Evolutionary conservation across 2,888 invertebrate genomes (phyloP), one percentile per base, ranked within the genome.

Genomic region (Steinernema scapterisci): DNA sequence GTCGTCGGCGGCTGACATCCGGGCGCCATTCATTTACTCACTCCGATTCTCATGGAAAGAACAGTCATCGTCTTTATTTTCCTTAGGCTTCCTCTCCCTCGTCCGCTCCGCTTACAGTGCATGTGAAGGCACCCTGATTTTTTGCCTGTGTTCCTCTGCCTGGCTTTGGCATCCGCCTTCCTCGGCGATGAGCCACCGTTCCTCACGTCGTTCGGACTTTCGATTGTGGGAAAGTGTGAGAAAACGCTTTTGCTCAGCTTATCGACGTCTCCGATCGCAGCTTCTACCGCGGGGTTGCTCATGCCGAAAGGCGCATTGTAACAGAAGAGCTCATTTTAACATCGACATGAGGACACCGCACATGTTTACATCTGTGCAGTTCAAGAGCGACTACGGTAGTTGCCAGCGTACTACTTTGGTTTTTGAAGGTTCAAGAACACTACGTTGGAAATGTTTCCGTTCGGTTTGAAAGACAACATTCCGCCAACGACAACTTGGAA

Each of bases 401-500:
- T 3, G 38, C 5, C 38, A 38, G 38, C 9, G 5, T 38, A 9
- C 38, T 38, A 25, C 25, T 23, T 70, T 27, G 52, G 70, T 21
- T 52, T 38, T 73, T 70, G 16, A 56, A 74, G 31, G 74, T 45
- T 11, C 74, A 63, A 31, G 77, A 77, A 43, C 78, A 80, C 45
- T 84, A 84, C 75, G 81, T 79, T n/a, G 79, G 80, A 38, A 82
- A 83, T 63, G 80, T 79, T 51, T 80, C 81, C 43, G 83, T 82
- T 7, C 81, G 80, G 56, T 84, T 84, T 73, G 72, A 79, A 45
- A 72, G 84, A 27, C 76, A 77, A 9, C 81, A 82, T 52, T 80
- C 81, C 74, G 70, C 72, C 31, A 51, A 74, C 11, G 78, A 71
- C 6, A 75, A 74, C 74, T 54, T 71, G 27, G 78, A 71, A 38